phyloP scores from a whole-genome alignment of 2,888 invertebrate genomes.

The Tipula helvola region DNA sequence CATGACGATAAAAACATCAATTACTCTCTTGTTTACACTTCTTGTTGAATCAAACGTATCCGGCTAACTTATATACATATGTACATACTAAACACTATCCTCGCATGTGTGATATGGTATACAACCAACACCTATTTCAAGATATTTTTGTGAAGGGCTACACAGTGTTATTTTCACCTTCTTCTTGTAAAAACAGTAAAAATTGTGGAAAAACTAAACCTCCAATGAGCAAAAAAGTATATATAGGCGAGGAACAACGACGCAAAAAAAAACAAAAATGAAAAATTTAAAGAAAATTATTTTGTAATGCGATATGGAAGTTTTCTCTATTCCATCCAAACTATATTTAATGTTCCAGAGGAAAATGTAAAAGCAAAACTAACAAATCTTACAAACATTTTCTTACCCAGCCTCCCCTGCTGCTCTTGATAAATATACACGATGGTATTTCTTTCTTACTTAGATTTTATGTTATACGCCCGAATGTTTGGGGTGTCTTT shows the following conservation, averaged over 20 bases:
- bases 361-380: not conserved
- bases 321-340: not conserved
- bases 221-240: not conserved
- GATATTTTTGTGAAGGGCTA: not conserved
- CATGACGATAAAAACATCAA: not conserved
- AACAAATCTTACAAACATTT: not conserved
- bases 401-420: not conserved
- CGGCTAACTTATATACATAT: not conserved
- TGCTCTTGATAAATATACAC: not conserved
- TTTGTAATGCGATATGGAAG: not conserved
- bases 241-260: not conserved
- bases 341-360: not conserved
- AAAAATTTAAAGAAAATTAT: not conserved
- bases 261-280: not conserved
- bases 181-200: not conserved
- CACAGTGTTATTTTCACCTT: not conserved
- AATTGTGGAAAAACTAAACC: not conserved
- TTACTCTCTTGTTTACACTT: not conserved
- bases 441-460: not conserved
- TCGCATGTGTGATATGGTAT: not conserved
- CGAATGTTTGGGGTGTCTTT: not conserved
- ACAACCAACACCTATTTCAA: not conserved
- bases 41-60: not conserved
- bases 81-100: not conserved
- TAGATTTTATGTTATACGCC: not conserved